Evolutionary conservation across 2,797 vertebrate species (phyloP).

Genomic region (Alcedo atthis): DNA sequence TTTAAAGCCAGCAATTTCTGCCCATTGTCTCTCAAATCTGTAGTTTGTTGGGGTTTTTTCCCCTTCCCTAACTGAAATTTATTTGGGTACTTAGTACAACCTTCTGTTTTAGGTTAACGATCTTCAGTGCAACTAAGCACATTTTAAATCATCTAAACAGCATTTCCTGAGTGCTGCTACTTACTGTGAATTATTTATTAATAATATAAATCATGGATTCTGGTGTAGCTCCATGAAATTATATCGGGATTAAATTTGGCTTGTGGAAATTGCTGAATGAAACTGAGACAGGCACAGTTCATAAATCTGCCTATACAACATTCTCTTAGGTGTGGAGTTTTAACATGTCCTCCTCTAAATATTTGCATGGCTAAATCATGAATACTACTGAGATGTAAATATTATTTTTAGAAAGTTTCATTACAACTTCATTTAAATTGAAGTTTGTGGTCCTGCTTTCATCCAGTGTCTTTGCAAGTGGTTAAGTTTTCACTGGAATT

Average conservation of each 20-base stretch:
- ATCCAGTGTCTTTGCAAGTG: background rate
- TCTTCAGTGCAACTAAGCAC: background rate
- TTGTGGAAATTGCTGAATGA: constrained; percentile 28
- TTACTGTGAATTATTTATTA: constrained; percentile 52
- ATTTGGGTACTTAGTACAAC: background rate
- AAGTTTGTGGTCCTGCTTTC: background rate
- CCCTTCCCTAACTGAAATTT: background rate
- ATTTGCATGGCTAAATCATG: background rate
- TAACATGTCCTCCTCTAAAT: background rate
- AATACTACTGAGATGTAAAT: background rate
- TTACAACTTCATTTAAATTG: background rate
- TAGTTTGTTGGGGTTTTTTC: background rate
- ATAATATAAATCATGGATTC: background rate
- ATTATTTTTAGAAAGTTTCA: background rate
- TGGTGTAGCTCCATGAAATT: background rate
- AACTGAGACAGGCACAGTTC: background rate
- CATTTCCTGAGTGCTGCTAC: background rate
- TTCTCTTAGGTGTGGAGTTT: background rate
- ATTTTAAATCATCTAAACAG: constrained; percentile 24
- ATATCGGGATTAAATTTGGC: background rate
- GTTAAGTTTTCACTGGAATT: background rate
- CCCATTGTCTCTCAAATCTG: background rate
- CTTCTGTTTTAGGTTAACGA: background rate
- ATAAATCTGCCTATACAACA: background rate
- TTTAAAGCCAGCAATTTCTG: background rate